Conservation (phyloP, 2,797 vertebrate genomes). For the Ceyx erithaca region DNA sequence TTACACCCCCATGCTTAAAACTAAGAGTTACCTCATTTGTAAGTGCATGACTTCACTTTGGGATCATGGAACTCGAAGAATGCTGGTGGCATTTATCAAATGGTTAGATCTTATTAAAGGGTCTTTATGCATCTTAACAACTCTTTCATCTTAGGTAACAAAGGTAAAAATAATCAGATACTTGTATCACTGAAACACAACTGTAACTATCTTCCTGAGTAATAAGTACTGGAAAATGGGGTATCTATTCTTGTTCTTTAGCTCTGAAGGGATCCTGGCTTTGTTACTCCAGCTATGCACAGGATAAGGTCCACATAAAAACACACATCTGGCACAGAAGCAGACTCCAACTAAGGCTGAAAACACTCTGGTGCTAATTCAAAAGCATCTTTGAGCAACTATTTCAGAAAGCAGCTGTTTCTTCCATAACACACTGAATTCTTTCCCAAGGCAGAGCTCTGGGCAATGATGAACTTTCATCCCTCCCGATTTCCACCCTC, state of each 20-base stretch:
- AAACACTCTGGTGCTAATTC: not conserved
- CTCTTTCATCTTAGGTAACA: not conserved
- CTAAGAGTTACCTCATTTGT: no score
- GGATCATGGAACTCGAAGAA: no score
- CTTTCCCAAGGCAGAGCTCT: not conserved
- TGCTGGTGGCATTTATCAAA: not conserved
- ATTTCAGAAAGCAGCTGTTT: not conserved
- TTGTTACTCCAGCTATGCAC: not conserved
- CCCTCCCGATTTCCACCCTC: not conserved
- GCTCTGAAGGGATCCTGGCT: not conserved
- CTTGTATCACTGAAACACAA: not conserved
- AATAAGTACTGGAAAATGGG: not conserved
- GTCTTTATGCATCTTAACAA: not conserved
- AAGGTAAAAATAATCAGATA: not conserved
- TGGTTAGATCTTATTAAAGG: not conserved
- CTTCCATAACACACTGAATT: not conserved
- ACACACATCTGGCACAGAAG: not conserved
- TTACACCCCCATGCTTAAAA: no score
- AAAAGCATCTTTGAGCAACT: not conserved
- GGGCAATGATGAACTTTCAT: rapidly evolving
- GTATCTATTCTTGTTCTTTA: not conserved
- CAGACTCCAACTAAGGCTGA: not conserved
- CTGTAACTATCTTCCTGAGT: not conserved
- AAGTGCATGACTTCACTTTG: no score
- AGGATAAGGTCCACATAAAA: not conserved